Evolutionary conservation across 2,113 vertebrate genomes (phyloP), one percentile per base, ranked within the genome.

Genomic region (Chionomys nivalis): DNA sequence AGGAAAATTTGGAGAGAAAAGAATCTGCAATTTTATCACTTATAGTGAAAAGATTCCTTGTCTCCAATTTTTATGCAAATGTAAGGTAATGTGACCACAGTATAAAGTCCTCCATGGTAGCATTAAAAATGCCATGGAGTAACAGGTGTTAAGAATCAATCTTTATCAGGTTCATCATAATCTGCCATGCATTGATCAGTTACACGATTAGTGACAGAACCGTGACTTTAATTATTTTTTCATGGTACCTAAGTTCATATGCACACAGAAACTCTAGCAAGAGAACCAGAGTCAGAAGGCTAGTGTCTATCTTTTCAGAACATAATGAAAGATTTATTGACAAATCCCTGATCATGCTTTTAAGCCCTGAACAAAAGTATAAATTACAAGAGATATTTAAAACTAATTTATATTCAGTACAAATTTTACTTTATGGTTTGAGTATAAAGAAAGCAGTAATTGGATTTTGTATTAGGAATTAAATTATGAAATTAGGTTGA

Each of bases 401-500:
- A 94, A 52, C 11, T 61, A 87, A n/a, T 65, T 86, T 95, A 4
- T 70, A 79, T 89, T 96, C 61, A 73, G 89, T 73, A 75, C 16
- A 86, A 87, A 93, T 76, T 52, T 19, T 66, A 78, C 9, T 70
- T 5, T 33, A 44, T 36, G 66, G 58, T 2, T 66, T 94, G 86
- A 44, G 55, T 58, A 42, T 68, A 73, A 94, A 81, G 75, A 91
- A 87, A 87, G 2, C 14, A 79, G 0, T 78, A 83, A 95, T 47
- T 92, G 14, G 8, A 89, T 66, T 68, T 68, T 87, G 73, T 61
- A 52, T 76, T 90, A 79, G 13, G 49, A 91, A 93, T 92, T 87
- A 39, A 58, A 73, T 93, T 88, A 94, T 26, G 70, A 93, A n/a
- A 78, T 26, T 83, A 76, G 23, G 47, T 93, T 93, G n/a, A 65